Evolutionary conservation across 2,888 invertebrate genomes (phyloP).

Genomic region (Lasioglossum malachurum): DNA sequence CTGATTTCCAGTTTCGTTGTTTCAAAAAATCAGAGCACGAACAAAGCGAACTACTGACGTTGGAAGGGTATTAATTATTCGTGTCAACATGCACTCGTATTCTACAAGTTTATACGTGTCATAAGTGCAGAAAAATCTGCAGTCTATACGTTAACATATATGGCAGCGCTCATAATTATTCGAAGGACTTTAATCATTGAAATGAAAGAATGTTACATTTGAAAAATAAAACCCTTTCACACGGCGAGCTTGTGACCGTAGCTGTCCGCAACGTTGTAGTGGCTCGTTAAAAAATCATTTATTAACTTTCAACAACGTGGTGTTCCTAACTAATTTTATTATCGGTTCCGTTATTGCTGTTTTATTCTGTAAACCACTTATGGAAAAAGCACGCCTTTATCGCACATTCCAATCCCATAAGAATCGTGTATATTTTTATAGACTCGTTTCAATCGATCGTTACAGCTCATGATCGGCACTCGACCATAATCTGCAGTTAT

Average conservation of each 20-base stretch:
- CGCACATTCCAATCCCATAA: neutral
- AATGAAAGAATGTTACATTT: neutral
- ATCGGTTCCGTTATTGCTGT: neutral
- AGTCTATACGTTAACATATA: neutral
- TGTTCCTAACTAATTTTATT: neutral
- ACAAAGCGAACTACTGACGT: neutral
- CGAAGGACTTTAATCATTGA: constrained; percentile 11
- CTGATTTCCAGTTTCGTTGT: neutral
- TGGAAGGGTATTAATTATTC: neutral
- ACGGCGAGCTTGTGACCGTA: neutral
- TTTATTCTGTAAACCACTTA: neutral
- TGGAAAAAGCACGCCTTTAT: neutral
- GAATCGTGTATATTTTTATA: neutral
- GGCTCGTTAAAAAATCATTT: neutral
- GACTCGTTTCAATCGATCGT: neutral
- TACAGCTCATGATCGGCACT: neutral
- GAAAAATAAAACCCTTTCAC: constrained; percentile 11
- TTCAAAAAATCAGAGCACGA: neutral
- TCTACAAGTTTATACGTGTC: neutral
- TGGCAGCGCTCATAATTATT: constrained; percentile 5
- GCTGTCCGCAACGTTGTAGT: neutral
- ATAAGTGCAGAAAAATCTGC: neutral
- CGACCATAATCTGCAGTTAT: neutral
- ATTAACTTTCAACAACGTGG: neutral
- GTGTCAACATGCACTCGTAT: neutral